Evolutionary conservation across 1,140 invertebrate genomes (phyloP), one percentile per base, ranked within the genome.

Genomic region (Drusus annulatus): DNA sequence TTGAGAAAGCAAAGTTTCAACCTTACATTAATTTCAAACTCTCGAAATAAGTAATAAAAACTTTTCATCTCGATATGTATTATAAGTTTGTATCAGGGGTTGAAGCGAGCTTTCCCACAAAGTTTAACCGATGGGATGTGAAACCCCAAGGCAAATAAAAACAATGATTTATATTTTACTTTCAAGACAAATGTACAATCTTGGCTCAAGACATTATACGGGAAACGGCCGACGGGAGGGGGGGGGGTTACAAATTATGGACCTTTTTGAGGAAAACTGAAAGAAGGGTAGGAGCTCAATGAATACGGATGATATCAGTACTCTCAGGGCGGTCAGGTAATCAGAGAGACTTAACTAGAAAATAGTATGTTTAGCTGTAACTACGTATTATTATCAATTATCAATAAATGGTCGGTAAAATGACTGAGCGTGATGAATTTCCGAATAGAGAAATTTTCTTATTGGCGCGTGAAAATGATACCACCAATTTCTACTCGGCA

Each of bases 401-500:
- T 13, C 36, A 45, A 45, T 45, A 45, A 45, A 45, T 45, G 36
- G 36, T 45, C 8, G 8, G 36, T 45, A 45, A 45, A 45, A 45
- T 10, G 36, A 45, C 36, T 45, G 36, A 45, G 23, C 54, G 54
- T 21, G 54, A 56, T 56, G 54, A 17, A 65, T 65, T 65, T 28
- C 23, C 62, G 62, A 31, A 21, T 56, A 6, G 63, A 68, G 63
- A 68, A 36, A 68, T 31, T 68, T 45, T 17, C 28, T 36, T 5
- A 36, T 17, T 36, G 28, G 28, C 28, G 63, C 63, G 28, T 68
- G 63, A 68, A 68, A 68, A 25, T 36, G 28, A n/a, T 68, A n/a
- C 31, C 63, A 65, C 31, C n/a, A 15, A 36, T 36, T 31, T n/a
- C 25, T 60, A 21, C n/a, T 15, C 21, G 4, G 15, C 58, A 60